Evolutionary conservation across 2,113 vertebrate genomes (phyloP), one percentile per base, ranked within the genome.

Genomic region (Tetraodon nigroviridis): DNA sequence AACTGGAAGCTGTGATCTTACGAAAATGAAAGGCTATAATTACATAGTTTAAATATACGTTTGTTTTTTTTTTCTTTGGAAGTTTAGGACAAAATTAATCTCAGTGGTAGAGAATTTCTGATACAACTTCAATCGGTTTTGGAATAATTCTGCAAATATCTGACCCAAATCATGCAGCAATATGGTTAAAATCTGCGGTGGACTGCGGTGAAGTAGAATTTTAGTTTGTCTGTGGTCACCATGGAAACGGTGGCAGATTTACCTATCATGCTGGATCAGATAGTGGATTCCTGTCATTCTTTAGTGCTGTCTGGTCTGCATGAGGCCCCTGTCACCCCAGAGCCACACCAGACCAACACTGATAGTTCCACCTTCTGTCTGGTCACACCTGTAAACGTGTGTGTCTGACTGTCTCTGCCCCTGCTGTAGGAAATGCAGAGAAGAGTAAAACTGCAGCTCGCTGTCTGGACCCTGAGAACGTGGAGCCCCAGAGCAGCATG

Each of bases 251-350:
- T 45, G 37, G 52, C 56, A 68, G 64, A 74, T 78, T 51, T 66
- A 71, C 67, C 76, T 73, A 22, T 65, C 61, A 81, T 75, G 71
- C 61, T 52, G 44, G 55, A 55, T 75, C 70, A 81, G 80, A 86
- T 86, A 72, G 41, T 59, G 56, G 57, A 89, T 85, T 81, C 86
- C 72, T 81, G 45, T 60, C 86, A 88, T 87, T 84, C 79, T 74
- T 84, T 55, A 16, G 58, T 22, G 46, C 67, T 50, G 61, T 80
- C 76, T 72, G 77, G 59, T 67, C 58, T 68, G 1, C 19, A 53
- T 59, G 53, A 66, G 49, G 51, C 64, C 48, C 49, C 57, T 40
- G 57, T 59, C 58, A 48, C 19, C 55, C n/a, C 65, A 2, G 53
- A 51, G 53, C 22, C 17, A 11, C 57, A 3, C 4, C 6, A n/a